Evolutionary conservation across 2,113 vertebrate genomes (phyloP).

Genomic region (Aegotheles bennettii): DNA sequence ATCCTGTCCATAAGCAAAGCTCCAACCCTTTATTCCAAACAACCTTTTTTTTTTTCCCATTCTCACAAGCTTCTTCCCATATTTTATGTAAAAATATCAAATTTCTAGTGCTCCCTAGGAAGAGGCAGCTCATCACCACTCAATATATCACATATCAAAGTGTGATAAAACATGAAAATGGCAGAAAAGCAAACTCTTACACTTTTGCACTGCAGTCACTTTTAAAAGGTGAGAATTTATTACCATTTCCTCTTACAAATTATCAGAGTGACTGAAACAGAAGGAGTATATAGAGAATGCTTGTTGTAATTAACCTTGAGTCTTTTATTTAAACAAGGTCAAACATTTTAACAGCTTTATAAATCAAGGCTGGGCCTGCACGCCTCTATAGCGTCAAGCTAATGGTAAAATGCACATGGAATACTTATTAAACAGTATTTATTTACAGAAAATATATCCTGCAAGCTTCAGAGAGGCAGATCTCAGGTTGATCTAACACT

Average conservation of each 20-base stretch:
- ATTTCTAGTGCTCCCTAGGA: background rate
- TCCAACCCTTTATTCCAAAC: constrained; percentile 27
- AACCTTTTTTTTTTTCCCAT: background rate
- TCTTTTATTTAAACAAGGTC: constrained; percentile 59
- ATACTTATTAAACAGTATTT: constrained; percentile 33
- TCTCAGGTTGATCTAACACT: background rate
- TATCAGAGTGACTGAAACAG: constrained; percentile 22
- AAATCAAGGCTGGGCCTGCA: constrained; percentile 5
- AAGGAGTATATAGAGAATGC: background rate
- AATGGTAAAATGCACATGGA: background rate
- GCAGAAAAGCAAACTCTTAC: constrained; percentile 28
- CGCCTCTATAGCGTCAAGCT: background rate
- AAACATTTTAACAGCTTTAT: constrained; percentile 52
- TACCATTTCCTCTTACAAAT: constrained; percentile 11
- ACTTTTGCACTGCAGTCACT: background rate
- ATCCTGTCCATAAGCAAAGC: constrained; percentile 31
- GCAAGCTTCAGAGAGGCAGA: background rate
- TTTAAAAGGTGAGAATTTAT: constrained; percentile 22
- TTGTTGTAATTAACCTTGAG: constrained; percentile 52
- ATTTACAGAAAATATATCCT: constrained; percentile 14
- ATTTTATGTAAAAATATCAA: constrained; percentile 11
- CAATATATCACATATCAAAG: constrained; percentile 42
- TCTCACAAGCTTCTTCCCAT: background rate
- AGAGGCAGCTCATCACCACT: background rate
- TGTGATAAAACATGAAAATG: background rate